Conservation (phyloP, 1,140 invertebrate genomes). For the Orchesella cincta region DNA sequence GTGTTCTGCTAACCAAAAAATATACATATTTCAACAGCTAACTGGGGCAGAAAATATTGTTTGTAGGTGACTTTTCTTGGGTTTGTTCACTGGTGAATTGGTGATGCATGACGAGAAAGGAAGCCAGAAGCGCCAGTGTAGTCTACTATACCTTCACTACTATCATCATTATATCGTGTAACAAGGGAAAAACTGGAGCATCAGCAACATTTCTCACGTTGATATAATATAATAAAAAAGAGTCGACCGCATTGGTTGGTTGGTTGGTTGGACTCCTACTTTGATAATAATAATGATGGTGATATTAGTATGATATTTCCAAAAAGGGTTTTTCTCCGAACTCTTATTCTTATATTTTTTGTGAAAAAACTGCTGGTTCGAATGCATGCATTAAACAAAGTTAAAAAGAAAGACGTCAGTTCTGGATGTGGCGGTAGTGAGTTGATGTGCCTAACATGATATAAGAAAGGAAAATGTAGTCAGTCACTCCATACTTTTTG, state of each 20-base stretch:
- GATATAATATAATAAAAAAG: slow-evolving; percentile 7
- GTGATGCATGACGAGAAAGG: slow-evolving; percentile 1
- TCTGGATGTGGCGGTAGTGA: no score
- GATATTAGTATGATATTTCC: neutral
- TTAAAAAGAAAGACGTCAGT: neutral
- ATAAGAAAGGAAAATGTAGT: no score
- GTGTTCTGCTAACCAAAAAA: neutral
- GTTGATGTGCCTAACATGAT: no score
- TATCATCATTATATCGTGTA: neutral
- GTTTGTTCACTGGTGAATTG: neutral
- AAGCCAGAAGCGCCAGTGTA: neutral
- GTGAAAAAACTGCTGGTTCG: neutral
- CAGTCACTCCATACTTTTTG: no score
- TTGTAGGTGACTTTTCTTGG: no score
- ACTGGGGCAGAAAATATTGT: slow-evolving; percentile 14
- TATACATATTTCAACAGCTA: slow-evolving; percentile 10
- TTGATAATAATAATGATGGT: neutral
- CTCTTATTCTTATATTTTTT: neutral
- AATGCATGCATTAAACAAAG: neutral
- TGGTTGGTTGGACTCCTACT: neutral
- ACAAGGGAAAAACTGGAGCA: neutral
- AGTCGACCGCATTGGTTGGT: neutral
- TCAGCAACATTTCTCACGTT: slow-evolving; percentile 17
- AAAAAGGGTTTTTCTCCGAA: neutral
- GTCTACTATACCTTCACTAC: neutral